Conservation (phyloP, 64 coral and sea anemone species). For the Orbicella faveolata region DNA sequence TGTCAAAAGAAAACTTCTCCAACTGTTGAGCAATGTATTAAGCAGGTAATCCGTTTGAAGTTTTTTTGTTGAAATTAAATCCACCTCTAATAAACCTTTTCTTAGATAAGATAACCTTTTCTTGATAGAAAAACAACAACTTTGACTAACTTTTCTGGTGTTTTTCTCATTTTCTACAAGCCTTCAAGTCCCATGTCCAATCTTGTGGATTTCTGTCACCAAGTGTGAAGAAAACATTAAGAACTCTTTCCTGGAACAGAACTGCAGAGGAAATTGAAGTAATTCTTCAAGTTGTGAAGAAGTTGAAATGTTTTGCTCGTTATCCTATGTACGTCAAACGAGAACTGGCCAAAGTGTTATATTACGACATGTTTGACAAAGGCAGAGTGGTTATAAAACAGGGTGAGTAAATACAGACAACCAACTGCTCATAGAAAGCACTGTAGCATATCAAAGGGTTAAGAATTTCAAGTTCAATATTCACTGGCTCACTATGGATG, state of each 20-base stretch:
- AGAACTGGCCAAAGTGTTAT: slow-evolving; percentile 89
- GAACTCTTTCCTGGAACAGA: slow-evolving; percentile 62
- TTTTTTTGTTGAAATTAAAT: no score
- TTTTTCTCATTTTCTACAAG: slow-evolving; percentile 1
- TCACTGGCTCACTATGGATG: no score
- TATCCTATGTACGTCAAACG: slow-evolving; percentile 91
- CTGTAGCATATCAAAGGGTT: no score
- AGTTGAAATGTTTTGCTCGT: slow-evolving; percentile 86
- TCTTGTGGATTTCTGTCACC: slow-evolving; percentile 72
- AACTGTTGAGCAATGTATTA: no score
- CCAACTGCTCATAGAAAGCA: no score
- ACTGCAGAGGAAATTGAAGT: slow-evolving; percentile 77
- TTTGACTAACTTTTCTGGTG: background rate
- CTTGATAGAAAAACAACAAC: no score
- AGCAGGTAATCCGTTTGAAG: no score
- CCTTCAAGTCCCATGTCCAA: slow-evolving; percentile 79
- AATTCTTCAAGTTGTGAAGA: slow-evolving; percentile 87
- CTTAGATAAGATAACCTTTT: no score
- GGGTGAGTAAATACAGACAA: slow-evolving; percentile 44
- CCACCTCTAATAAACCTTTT: no score
- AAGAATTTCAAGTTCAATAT: no score
- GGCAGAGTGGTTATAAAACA: slow-evolving; percentile 91
- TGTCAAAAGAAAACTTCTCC: no score
- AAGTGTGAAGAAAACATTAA: slow-evolving; percentile 62
- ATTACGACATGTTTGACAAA: slow-evolving; percentile 72